Base-by-base conservation (phyloP, 2,113 vertebrate genomes). In the Megaceryle maxima region DNA sequence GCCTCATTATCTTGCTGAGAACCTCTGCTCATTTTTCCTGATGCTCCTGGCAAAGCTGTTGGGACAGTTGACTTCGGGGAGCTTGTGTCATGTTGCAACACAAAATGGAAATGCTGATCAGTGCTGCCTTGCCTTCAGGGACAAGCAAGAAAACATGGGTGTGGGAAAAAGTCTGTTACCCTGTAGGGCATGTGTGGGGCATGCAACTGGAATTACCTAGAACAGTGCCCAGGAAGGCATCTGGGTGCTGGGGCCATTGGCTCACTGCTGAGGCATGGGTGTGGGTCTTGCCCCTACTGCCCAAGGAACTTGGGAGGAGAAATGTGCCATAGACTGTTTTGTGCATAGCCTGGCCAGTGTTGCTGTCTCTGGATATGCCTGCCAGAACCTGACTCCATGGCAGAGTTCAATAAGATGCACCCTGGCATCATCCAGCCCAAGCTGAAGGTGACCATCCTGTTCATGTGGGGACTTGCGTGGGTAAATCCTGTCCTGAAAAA, bases 91-190 rank as follows among this genome's bases (percentile, higher is more conserved):
- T 95, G 87, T 95, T 95, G 92, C 89, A 96, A 96, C 89, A 95
- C 57, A 84, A 84, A 87, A 64, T 96, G 93, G 93, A 96, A 96
- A 96, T 68, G 62, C 89, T 96, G 87, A 95, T 94, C 70, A 33
- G 79, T 87, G 84, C 89, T 95, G 84, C 57, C 87, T 96, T 89
- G 95, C 94, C 94, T 97, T 96, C 56, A 75, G 96, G 91, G 77
- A 76, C 81, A 82, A 92, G 87, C 62, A 64, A 62, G 86, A 84
- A 91, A 91, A 87, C 93, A 94, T 28, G 57, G 57, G 94, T 95
- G 89, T 96, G 91, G 74, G 96, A 95, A 95, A 92, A 91, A 78
- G 73, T 64, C 83, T 94, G 81, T 87, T 96, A 76, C 19, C 69
- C 83, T 85, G 66, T 44, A 82, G 94, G 94, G 91, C 91, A 95